Conservation (phyloP, 2,888 invertebrate genomes). For the Helobdella robusta region DNA sequence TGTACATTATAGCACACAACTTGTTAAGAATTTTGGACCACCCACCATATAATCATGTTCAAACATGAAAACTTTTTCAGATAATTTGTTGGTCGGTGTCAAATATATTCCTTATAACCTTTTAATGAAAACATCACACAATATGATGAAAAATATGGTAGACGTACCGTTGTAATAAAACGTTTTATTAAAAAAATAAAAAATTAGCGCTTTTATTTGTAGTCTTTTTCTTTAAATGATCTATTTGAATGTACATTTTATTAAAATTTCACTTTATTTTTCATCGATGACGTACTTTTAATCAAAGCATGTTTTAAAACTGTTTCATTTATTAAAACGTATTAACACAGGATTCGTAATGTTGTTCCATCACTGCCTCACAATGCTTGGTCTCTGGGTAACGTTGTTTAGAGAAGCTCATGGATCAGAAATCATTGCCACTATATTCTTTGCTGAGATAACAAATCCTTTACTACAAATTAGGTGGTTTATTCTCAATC, state of each 20-base stretch:
- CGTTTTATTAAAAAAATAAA: too few species aligned
- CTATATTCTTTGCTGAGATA: conserved; percentile 45
- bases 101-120: too few species aligned
- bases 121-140: too few species aligned
- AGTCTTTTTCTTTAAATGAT: background rate
- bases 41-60: too few species aligned
- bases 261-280: background rate
- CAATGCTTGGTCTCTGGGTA: conserved; percentile 40
- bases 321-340: background rate
- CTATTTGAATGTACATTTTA: background rate
- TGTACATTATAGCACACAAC: too few species aligned
- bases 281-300: too few species aligned
- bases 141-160: too few species aligned
- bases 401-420: conserved; percentile 38
- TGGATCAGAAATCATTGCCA: conserved; percentile 46
- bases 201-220: background rate
- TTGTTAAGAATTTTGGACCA: too few species aligned
- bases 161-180: too few species aligned
- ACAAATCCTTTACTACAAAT: conserved; percentile 48
- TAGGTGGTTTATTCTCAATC: conserved; percentile 42
- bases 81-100: too few species aligned
- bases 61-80: too few species aligned
- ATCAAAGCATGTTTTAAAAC: background rate
- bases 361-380: conserved; percentile 45
- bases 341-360: conserved; percentile 41